Conservation (phyloP, 2,888 invertebrate genomes). For the Andrena haemorrhoa region DNA sequence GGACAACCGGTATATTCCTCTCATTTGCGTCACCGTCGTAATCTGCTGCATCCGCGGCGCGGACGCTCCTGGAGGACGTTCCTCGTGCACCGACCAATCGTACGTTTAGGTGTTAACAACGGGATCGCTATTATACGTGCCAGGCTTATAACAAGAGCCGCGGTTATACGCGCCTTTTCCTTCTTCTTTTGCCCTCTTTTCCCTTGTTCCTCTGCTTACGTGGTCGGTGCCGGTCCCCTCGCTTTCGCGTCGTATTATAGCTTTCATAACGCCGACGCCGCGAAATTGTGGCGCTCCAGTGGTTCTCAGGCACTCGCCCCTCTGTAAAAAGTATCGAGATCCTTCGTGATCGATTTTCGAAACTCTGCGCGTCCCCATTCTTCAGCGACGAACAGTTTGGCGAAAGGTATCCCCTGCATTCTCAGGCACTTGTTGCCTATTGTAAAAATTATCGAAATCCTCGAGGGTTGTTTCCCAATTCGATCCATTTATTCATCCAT, state of each 20-base stretch:
- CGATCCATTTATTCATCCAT: neutral
- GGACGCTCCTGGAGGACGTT: conserved; percentile 49
- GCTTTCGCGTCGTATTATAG: conserved; percentile 75
- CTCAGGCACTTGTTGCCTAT: conserved; percentile 38
- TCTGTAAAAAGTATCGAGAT: neutral
- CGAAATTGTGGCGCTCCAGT: conserved; percentile 73
- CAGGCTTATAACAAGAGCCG: conserved; percentile 79
- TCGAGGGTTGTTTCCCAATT: neutral
- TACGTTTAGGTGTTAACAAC: conserved; percentile 83
- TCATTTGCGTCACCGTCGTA: conserved; percentile 48
- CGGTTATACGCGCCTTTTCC: conserved; percentile 58
- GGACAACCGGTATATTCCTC: conserved; percentile 60
- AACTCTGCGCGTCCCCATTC: conserved; percentile 45
- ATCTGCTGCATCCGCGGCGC: conserved; percentile 40
- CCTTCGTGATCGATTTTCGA: neutral
- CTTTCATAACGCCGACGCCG: conserved; percentile 79
- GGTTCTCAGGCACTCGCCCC: conserved; percentile 61
- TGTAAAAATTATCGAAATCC: neutral
- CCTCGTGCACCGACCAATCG: conserved; percentile 70
- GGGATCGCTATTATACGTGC: conserved; percentile 78
- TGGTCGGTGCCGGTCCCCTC: conserved; percentile 65
- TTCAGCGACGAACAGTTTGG: conserved; percentile 74
- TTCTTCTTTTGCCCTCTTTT: conserved; percentile 42
- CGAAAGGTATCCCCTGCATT: conserved; percentile 70
- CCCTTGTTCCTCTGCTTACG: conserved; percentile 65